phyloP scores from a whole-genome alignment of 2,797 vertebrate genomes.

The Enteromius radiatus region DNA sequence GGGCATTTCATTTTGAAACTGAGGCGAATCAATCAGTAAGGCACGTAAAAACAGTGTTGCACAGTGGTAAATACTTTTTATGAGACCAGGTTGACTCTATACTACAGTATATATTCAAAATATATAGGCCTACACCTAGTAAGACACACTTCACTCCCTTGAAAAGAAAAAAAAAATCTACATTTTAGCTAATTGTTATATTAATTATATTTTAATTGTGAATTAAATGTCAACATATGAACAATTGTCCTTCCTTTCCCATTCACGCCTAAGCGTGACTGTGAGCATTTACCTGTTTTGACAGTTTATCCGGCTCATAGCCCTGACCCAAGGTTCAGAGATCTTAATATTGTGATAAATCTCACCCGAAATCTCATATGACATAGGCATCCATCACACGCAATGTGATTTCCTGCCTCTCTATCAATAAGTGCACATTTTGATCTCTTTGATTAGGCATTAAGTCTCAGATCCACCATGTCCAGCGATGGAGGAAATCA shows the following conservation, averaged over 20 bases:
- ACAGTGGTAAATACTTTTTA: too few relatives aligned
- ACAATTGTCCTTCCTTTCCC: neutral
- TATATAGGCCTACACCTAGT: neutral
- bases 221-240: neutral
- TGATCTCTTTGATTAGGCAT: constrained; percentile 57
- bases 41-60: too few relatives aligned
- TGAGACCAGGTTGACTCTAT: too few relatives aligned
- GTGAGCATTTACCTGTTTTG: neutral
- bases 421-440: constrained; percentile 61
- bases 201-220: neutral
- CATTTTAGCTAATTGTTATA: neutral
- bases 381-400: constrained; percentile 52
- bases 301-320: neutral
- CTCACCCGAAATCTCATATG: constrained; percentile 27
- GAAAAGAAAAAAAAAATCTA: neutral
- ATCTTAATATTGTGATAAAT: constrained; percentile 23
- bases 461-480: constrained; percentile 57
- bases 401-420: constrained; percentile 60
- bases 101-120: neutral
- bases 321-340: neutral
- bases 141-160: too few relatives aligned
- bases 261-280: neutral
- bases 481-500: constrained; percentile 62
- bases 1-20: too few relatives aligned
- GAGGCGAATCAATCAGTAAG: too few relatives aligned